Conservation (phyloP, 2,888 invertebrate genomes). For the Heteromyza rotundicornis region DNA sequence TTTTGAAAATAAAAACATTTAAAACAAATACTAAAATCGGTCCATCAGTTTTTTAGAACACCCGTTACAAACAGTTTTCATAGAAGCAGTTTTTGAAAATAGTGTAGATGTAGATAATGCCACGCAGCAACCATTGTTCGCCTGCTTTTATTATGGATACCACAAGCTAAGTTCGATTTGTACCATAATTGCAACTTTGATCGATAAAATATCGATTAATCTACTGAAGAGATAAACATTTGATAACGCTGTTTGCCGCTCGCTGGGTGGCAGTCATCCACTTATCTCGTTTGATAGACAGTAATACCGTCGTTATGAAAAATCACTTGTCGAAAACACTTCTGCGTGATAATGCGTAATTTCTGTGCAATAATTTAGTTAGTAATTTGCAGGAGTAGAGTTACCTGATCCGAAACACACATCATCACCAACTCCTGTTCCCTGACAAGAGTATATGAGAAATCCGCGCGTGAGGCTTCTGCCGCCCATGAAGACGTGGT, state of each 20-base stretch:
- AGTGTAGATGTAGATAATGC: no score
- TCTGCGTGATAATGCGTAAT: not conserved
- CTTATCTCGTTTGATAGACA: not conserved
- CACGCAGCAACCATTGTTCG: no score
- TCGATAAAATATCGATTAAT: no score
- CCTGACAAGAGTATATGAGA: slow-evolving; percentile 24
- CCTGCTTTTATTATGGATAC: no score
- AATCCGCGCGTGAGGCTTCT: slow-evolving; percentile 6
- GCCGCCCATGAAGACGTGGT: slow-evolving; percentile 13
- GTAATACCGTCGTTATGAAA: not conserved
- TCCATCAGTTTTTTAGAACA: no score
- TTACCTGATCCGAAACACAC: slow-evolving; percentile 53
- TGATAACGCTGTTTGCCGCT: not conserved
- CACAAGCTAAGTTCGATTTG: no score
- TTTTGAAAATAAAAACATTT: no score
- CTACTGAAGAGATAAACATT: no score
- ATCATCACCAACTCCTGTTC: slow-evolving; percentile 39
- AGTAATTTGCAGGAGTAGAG: slow-evolving; percentile 21
- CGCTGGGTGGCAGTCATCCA: slow-evolving; percentile 1
- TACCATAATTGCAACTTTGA: no score
- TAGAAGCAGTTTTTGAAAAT: no score
- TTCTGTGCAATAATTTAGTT: slow-evolving; percentile 1
- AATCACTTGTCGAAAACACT: not conserved
- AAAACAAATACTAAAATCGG: no score
- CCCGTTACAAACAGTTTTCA: no score